These are phyloP conservation scores for Ichneumoninae sp. DNA, from an alignment of 2,888 invertebrate genomes.

Conservation along the genomic window DNA sequence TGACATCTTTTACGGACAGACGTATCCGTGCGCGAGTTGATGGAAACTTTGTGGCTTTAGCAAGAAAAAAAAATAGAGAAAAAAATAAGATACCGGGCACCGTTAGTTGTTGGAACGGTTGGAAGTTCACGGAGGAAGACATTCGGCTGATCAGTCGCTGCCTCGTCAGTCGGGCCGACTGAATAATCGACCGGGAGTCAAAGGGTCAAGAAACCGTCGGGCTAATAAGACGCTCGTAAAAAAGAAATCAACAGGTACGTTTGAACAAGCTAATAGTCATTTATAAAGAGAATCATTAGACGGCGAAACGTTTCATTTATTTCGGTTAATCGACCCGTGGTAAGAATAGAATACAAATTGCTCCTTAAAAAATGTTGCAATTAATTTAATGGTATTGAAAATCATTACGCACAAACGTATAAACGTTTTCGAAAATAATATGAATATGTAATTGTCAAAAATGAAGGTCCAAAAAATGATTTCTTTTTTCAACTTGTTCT, in stretches of 20 bases:
- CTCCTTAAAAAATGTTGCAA: not conserved
- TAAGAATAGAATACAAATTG: not conserved
- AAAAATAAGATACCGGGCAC: conserved; percentile 12
- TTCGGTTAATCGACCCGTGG: not conserved
- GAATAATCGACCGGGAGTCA: conserved; percentile 53
- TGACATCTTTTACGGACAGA: conserved; percentile 28
- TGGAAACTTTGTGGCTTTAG: not conserved
- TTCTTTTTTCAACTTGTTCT: not conserved
- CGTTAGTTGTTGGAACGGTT: conserved; percentile 27
- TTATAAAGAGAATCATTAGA: not conserved
- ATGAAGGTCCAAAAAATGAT: not conserved
- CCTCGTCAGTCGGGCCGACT: conserved; percentile 38
- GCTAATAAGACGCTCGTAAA: conserved; percentile 54
- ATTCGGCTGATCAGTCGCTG: conserved; percentile 24
- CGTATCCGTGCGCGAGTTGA: conserved; percentile 23
- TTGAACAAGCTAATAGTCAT: conserved; percentile 28
- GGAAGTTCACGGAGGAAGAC: conserved; percentile 31
- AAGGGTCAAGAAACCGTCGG: conserved; percentile 54
- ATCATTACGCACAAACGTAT: not conserved
- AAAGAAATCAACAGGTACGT: conserved; percentile 69
- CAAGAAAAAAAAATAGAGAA: not conserved
- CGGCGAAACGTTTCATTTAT: not conserved
- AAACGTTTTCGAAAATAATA: not conserved
- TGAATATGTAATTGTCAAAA: no score
- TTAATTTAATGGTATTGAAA: not conserved